A percentile compares a stretch with the other conserved stretches of the same genome.
Conservation (phyloP, 2,113 vertebrate genomes). For the Genyomyrus donnyi region DNA sequence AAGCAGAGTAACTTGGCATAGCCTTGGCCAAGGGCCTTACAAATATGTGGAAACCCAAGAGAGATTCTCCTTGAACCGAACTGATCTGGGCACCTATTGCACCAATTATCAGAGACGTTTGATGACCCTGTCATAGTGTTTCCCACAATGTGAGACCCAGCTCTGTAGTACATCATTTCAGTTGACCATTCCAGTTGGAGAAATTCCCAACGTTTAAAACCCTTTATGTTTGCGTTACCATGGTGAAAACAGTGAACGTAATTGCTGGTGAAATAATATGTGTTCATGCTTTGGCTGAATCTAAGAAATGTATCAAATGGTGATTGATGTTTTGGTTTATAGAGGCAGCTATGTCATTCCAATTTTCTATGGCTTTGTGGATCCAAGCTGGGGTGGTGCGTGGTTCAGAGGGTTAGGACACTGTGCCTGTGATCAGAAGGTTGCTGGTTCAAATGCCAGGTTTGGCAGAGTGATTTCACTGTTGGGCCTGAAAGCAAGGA, state of each 20-base stretch:
- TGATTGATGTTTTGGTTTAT: not conserved
- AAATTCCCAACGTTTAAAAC: not conserved
- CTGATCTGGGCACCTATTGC: not conserved
- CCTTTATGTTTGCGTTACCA: not conserved
- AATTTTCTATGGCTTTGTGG: not conserved
- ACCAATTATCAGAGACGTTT: not conserved
- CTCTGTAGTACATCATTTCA: not conserved
- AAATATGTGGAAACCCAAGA: not conserved
- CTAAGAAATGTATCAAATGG: not conserved
- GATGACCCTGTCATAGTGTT: not conserved
- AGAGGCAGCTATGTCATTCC: not conserved
- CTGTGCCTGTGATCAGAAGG: not conserved
- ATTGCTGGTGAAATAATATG: not conserved
- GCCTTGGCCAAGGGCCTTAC: not conserved
- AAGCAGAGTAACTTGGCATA: not conserved
- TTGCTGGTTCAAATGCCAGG: not conserved
- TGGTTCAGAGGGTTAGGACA: not conserved
- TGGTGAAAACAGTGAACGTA: not conserved
- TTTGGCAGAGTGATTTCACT: not conserved
- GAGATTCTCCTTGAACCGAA: not conserved
- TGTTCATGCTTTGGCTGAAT: not conserved
- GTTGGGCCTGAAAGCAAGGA: not conserved
- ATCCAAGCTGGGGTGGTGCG: not conserved
- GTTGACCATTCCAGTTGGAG: not conserved
- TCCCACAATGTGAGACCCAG: not conserved